Conservation (phyloP, 2,113 vertebrate genomes). For the Oostethus manadensis region DNA sequence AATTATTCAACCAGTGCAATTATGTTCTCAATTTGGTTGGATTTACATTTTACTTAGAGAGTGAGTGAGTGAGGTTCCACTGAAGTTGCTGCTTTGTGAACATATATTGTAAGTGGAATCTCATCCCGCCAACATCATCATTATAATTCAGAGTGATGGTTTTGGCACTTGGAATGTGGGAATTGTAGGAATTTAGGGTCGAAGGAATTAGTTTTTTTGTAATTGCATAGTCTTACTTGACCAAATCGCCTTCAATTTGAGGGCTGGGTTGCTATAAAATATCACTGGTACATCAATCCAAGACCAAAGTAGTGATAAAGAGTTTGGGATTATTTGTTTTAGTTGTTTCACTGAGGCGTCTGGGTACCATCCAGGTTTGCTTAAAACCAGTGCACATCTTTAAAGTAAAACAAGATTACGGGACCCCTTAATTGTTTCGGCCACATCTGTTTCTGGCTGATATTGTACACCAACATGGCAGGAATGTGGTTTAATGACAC, state of each 20-base stretch:
- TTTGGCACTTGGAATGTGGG: neutral
- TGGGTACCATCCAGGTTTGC: neutral
- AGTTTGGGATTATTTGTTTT: no score
- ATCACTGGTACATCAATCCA: neutral
- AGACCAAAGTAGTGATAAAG: neutral
- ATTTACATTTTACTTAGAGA: no score
- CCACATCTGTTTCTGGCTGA: constrained; percentile 62
- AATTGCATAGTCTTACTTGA: neutral
- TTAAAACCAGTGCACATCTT: constrained; percentile 8
- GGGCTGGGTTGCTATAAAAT: no score
- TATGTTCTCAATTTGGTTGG: no score
- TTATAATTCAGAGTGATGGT: neutral
- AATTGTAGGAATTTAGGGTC: neutral
- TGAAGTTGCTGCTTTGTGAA: neutral
- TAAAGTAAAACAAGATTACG: constrained; percentile 39
- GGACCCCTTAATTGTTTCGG: constrained; percentile 44
- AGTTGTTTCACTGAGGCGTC: no score
- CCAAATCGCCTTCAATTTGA: constrained; percentile 1
- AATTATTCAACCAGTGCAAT: no score
- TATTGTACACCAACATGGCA: constrained; percentile 30
- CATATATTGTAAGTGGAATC: neutral
- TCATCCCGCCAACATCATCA: no score
- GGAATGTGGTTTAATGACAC: constrained; percentile 57
- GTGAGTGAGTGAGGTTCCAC: no score
- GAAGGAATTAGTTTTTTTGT: neutral